Evolutionary conservation across 2,797 vertebrate genomes (phyloP), one percentile per base, ranked within the genome.

Genomic region (Manis pentadactyla): DNA sequence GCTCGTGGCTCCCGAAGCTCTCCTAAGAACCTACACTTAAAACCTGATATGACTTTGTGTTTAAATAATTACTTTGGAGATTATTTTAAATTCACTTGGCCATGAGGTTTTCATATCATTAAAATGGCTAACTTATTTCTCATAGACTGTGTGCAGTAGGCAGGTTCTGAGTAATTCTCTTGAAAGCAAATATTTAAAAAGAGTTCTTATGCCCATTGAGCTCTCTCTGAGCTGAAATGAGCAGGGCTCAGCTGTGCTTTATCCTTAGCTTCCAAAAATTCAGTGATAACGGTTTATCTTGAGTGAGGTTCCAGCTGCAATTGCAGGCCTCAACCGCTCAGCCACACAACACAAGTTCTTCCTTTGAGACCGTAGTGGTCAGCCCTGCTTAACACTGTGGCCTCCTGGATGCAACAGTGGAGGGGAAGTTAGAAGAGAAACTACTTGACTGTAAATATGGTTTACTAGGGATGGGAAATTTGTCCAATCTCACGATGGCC

Each of bases 161-260:
- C 53, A 90, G 37, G 53, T 78, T 95, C 94, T 81, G 29, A 75
- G 59, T 63, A 53, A 92, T 81, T 92, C 14, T 14, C 49, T 90
- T 61, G n/a, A 81, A 92, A 94, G 87, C 51, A 91, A 88, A 78
- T 94, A 87, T 49, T 87, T 74, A 17, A 37, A 66, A 93, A 79
- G 46, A 46, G 59, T 63, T 94, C 19, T 59, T 39, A n/a, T 29
- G 10, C 8, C 34, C 39, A 11, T 14, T 74, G 49, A 29, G 31
- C 77, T 93, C 73, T 61, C n/a, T 96, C 93, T 74, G 31, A 83
- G 34, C 78, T 21, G 46, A 91, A 85, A 55, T 49, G 57, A 79
- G 12, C 57, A 66, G 63, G 25, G 37, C 37, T 77, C 34, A 53
- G 51, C n/a, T 34, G 21, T 23, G 23, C 34, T 37, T 79, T 51